Percentiles rank a stretch among this genome's conserved stretches.
Conservation (phyloP, 2,888 invertebrate species). For the Dryobotodes eremita region DNA sequence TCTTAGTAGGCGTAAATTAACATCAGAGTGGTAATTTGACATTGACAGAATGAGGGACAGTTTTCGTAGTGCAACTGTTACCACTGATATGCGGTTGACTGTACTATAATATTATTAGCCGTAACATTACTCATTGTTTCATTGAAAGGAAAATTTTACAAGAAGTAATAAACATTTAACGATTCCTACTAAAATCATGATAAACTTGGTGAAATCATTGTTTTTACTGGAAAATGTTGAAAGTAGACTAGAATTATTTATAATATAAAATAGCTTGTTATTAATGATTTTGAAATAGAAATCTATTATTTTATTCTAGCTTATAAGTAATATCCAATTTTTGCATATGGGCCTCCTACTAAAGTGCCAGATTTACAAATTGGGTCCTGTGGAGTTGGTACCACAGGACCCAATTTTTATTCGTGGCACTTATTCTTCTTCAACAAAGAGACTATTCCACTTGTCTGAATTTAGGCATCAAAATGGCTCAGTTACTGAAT, state of each 20-base stretch:
- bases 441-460: not conserved
- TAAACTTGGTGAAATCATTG: slow-evolving; percentile 28
- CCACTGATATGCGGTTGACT: not conserved
- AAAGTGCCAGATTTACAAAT: not conserved
- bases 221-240: not conserved
- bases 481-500: not conserved
- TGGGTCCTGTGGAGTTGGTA: not conserved
- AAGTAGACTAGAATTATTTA: no score
- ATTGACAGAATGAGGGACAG: no score
- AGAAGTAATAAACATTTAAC: slow-evolving; percentile 28
- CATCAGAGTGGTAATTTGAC: no score
- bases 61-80: not conserved
- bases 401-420: no score
- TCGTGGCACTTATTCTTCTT: no score
- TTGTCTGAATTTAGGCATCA: not conserved
- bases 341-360: not conserved
- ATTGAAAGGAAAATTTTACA: slow-evolving; percentile 9
- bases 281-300: no score
- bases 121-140: slow-evolving; percentile 23
- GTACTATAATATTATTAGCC: not conserved
- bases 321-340: no score
- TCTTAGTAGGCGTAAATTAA: no score
- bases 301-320: no score
- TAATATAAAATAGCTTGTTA: no score
- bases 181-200: slow-evolving; percentile 1